A percentile compares a stretch with the other conserved stretches of the same genome.
phyloP scores from a whole-genome alignment of 2,888 invertebrate species.

The Platynereis dumerilii region DNA sequence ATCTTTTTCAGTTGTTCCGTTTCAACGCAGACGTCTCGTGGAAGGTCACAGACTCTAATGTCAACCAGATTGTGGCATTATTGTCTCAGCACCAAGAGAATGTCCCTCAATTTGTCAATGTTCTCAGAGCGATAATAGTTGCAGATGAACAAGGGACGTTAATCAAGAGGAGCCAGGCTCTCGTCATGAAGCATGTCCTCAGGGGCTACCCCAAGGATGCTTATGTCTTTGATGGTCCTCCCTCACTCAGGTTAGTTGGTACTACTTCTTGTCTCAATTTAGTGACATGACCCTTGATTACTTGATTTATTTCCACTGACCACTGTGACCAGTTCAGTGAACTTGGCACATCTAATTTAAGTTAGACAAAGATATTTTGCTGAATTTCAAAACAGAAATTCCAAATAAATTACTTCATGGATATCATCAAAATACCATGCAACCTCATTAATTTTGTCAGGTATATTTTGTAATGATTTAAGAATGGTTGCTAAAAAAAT shows the following conservation, averaged over 20 bases:
- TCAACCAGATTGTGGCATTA: background rate
- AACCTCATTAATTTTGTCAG: no score
- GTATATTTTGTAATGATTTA: no score
- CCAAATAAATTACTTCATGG: no score
- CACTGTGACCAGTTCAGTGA: no score
- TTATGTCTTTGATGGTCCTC: constrained; percentile 12
- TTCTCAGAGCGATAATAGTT: constrained; percentile 1
- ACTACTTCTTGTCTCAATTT: no score
- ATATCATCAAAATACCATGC: no score
- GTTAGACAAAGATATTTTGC: no score
- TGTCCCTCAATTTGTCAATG: background rate
- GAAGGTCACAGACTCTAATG: background rate
- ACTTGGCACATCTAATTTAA: no score
- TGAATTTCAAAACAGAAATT: no score
- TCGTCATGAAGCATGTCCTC: constrained; percentile 18
- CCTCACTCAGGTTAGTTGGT: constrained; percentile 7
- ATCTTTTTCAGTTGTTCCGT: background rate
- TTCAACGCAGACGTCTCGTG: background rate
- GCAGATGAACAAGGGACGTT: constrained; percentile 8
- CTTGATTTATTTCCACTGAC: no score
- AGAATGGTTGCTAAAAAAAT: no score
- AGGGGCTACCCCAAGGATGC: constrained; percentile 14
- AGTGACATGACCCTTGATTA: no score
- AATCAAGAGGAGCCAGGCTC: constrained; percentile 16
- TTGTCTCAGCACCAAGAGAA: background rate